Percentiles rank a stretch among this genome's conserved stretches.
Conservation (phyloP, 2,113 vertebrate species). For the Pseudolaguvia tuberculata region DNA sequence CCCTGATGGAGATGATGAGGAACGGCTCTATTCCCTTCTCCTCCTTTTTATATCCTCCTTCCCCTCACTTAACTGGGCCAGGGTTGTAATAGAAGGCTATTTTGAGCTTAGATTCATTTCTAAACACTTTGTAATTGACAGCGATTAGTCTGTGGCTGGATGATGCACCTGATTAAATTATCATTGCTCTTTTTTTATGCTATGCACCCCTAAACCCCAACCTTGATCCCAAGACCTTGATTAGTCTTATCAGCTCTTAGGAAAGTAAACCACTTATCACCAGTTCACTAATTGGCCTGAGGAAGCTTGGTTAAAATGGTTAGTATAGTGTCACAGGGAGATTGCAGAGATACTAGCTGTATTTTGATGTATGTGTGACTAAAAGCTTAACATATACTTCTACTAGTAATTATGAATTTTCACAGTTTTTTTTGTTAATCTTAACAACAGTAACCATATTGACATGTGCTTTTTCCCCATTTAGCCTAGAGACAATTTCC, state of each 20-base stretch:
- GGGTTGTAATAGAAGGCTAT: slow-evolving; percentile 54
- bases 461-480: not conserved
- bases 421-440: not conserved
- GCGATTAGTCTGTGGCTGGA: slow-evolving; percentile 64
- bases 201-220: slow-evolving; percentile 62
- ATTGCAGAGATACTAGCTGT: not conserved
- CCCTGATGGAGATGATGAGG: slow-evolving; percentile 62
- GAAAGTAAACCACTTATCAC: slow-evolving; percentile 57
- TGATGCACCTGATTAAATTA: slow-evolving; percentile 72
- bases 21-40: slow-evolving; percentile 44
- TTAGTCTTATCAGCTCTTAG: slow-evolving; percentile 55
- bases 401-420: not conserved
- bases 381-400: not conserved
- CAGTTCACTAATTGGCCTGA: slow-evolving; percentile 62
- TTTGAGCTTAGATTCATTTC: slow-evolving; percentile 60
- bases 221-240: slow-evolving; percentile 73
- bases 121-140: slow-evolving; percentile 65
- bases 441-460: not conserved
- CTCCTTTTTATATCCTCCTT: slow-evolving; percentile 19
- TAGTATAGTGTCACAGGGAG: slow-evolving; percentile 40
- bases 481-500: not conserved
- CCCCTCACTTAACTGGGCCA: slow-evolving; percentile 22
- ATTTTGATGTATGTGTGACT: slow-evolving; percentile 9
- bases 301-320: slow-evolving; percentile 60
- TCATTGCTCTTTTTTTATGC: slow-evolving; percentile 54